Conservation (phyloP, 2,888 invertebrate species). For the Eudemis profundana region DNA sequence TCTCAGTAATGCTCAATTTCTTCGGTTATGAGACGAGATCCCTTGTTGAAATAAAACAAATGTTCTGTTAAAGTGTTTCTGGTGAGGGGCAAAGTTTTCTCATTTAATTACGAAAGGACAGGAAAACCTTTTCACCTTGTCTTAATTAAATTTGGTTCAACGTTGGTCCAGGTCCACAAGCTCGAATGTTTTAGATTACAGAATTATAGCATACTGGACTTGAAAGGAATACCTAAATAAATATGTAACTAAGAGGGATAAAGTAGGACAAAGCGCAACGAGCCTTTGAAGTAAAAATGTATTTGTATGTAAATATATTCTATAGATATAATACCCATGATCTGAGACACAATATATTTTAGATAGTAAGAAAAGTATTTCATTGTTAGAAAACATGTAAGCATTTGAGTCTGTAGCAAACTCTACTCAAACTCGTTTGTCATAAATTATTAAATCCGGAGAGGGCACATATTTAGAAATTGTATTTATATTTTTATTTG, state of each 20-base stretch:
- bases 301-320: slow-evolving; percentile 16
- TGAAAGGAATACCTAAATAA: slow-evolving; percentile 37
- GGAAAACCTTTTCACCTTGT: slow-evolving; percentile 27
- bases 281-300: slow-evolving; percentile 38
- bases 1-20: slow-evolving; percentile 24
- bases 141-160: slow-evolving; percentile 34
- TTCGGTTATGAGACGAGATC: slow-evolving; percentile 20
- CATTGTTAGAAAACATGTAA: no score
- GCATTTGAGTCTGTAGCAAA: no score
- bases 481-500: no score
- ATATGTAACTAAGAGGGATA: slow-evolving; percentile 31
- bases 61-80: slow-evolving; percentile 12
- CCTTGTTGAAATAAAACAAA: slow-evolving; percentile 38
- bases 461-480: no score
- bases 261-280: neutral
- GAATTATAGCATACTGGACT: slow-evolving; percentile 16
- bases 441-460: no score
- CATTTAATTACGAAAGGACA: slow-evolving; percentile 26
- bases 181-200: slow-evolving; percentile 29
- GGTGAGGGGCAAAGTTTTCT: slow-evolving; percentile 19
- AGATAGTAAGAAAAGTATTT: neutral
- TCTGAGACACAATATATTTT: neutral
- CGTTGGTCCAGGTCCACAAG: slow-evolving; percentile 12
- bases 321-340: neutral
- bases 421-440: no score